Conservation (phyloP, 2,113 vertebrate species). For the Desmodus rotundus region DNA sequence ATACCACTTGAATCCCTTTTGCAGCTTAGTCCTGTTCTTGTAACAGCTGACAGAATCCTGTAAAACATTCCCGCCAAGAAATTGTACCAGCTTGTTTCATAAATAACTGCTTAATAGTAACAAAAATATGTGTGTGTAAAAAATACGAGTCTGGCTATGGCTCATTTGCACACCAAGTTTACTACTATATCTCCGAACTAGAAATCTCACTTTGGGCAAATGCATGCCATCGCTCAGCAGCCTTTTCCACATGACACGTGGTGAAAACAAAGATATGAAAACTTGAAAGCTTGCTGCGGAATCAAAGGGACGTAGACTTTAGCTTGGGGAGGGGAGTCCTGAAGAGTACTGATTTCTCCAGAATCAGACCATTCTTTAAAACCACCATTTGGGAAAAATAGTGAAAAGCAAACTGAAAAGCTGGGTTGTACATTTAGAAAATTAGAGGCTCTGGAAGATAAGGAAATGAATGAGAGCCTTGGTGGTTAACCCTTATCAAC, state of each 20-base stretch:
- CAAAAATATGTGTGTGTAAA: slow-evolving; percentile 18
- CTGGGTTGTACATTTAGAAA: neutral
- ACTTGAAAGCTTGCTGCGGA: neutral
- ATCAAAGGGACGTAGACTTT: neutral
- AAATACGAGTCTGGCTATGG: neutral
- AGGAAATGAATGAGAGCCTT: neutral
- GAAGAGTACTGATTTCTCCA: neutral
- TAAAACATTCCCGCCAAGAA: slow-evolving; percentile 41
- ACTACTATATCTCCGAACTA: neutral
- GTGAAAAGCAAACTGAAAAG: neutral
- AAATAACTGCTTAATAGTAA: slow-evolving; percentile 49
- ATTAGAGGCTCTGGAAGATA: neutral
- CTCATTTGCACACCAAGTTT: slow-evolving; percentile 31
- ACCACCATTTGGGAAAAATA: neutral
- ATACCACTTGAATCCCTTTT: slow-evolving; percentile 53
- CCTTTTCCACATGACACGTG: neutral
- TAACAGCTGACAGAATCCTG: slow-evolving; percentile 50
- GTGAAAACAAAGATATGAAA: neutral
- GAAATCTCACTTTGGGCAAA: neutral
- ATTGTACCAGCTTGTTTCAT: slow-evolving; percentile 9
- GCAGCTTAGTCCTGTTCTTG: slow-evolving; percentile 32
- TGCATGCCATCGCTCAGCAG: neutral
- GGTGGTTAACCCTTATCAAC: neutral
- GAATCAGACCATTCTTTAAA: neutral
- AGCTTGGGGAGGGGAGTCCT: neutral